Base-by-base conservation (phyloP, 1,140 invertebrate genomes). In the Riptortus pedestris region DNA sequence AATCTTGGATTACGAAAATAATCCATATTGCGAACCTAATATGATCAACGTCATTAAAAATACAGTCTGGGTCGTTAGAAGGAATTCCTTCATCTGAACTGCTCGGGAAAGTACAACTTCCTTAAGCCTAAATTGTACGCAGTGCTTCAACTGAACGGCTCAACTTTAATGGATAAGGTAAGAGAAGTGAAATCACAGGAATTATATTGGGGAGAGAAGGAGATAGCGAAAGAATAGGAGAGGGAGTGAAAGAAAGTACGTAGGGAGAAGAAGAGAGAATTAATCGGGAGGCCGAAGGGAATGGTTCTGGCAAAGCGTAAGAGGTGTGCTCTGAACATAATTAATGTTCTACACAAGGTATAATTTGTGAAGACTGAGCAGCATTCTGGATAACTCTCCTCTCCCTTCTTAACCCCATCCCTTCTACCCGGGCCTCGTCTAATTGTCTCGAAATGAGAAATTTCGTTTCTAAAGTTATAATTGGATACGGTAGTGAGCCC, bases 381-480 rank as follows among this genome's bases (percentile, higher is more conserved):
- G 57, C 31, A 38, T 59, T 33, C 31, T 33, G 57, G 18, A 59
- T 31, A 59, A 59, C 14, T 27, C 52, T 45, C 43, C 48, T 60
- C 55, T 65, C 16, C 20, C 52, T 61, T 12, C 47, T 22, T 38
- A 47, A 24, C 48, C 57, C 27, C 31, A 48, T 60, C 62, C n/a
- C 45, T 51, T 57, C 38, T 43, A 20, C 61, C 33, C 31, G 31
- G 31, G 31, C 31, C 14, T 38, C n/a, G n/a, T 64, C 55, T 65
- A 65, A 68, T 68, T 68, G 67, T 68, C 65, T 64, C 62, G 67
- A 68, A 68, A 68, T 68, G 67, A 68, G 67, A 68, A 68, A 68
- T 68, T 68, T 68, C 67, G 67, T 68, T 68, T 67, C 67, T 65
- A 68, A 68, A 68, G 62, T 68, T 68, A 68, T 68, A 68, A 68